Percentiles rank a stretch among this genome's conserved stretches.
These are phyloP conservation scores for Epistrophe eligans DNA, from an alignment of 2,888 invertebrate genomes.

Conservation along the genomic window DNA sequence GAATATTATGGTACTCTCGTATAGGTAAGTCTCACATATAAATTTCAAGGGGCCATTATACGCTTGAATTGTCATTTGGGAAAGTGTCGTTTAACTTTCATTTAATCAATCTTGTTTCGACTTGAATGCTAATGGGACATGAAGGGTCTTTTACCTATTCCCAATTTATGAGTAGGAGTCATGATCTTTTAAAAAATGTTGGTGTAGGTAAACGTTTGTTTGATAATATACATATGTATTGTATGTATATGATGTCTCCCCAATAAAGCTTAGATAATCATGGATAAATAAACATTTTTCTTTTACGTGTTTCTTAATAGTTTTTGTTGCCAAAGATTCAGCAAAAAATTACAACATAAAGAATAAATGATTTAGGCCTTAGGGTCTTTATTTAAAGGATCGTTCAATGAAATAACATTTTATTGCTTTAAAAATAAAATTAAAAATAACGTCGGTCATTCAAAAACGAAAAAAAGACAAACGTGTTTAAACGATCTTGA, in stretches of 20 bases:
- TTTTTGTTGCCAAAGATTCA: no score
- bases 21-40: not conserved
- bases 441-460: no score
- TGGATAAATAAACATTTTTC: not conserved
- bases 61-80: slow-evolving; percentile 72
- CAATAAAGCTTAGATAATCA: not conserved
- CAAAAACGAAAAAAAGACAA: no score
- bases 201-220: not conserved
- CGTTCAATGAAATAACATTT: no score
- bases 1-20: slow-evolving; percentile 6
- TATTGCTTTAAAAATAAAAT: no score
- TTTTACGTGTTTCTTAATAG: no score
- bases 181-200: not conserved
- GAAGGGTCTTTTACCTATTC: slow-evolving; percentile 22
- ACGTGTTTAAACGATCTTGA: no score
- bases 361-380: no score
- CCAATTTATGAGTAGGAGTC: not conserved
- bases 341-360: no score
- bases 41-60: slow-evolving; percentile 52
- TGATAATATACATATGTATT: not conserved
- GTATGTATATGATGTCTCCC: no score
- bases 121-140: slow-evolving; percentile 49
- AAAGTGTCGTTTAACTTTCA: slow-evolving; percentile 73
- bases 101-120: slow-evolving; percentile 62
- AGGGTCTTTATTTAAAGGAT: no score